phyloP scores from a whole-genome alignment of 2,113 vertebrate species.

The Scophthalmus maximus region DNA sequence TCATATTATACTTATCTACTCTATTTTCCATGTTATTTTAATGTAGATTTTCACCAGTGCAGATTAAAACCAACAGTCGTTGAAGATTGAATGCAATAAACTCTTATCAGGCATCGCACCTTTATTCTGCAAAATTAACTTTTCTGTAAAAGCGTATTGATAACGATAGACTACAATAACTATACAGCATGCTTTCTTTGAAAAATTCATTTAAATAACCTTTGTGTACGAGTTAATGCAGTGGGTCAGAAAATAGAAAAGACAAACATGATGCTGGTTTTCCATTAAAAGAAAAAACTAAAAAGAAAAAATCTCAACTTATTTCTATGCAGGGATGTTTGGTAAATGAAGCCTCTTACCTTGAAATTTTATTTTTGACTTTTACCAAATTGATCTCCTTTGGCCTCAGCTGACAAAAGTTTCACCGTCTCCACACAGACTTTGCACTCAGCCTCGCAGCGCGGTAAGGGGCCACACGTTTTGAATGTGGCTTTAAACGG shows the following conservation, averaged over 20 bases:
- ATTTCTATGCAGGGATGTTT: background rate
- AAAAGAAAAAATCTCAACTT: background rate
- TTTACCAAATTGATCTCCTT: background rate
- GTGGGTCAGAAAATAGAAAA: background rate
- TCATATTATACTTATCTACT: too few species aligned
- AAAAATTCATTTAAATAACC: background rate
- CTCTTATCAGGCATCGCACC: background rate
- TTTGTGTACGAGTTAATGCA: background rate
- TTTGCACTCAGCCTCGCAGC: too few species aligned
- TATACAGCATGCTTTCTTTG: background rate
- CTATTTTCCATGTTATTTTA: too few species aligned
- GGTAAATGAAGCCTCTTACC: slow-evolving; percentile 23
- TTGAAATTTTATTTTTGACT: background rate
- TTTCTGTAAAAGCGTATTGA: too few species aligned
- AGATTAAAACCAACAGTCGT: too few species aligned
- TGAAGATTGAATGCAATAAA: too few species aligned
- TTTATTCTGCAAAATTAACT: background rate
- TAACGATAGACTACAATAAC: background rate
- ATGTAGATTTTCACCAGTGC: too few species aligned
- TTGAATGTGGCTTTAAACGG: background rate
- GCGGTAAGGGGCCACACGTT: too few species aligned
- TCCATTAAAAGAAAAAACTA: background rate
- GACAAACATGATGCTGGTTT: background rate
- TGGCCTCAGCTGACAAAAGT: background rate
- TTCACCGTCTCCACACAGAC: background rate